phyloP scores from a whole-genome alignment of 2,888 invertebrate species.

The Holacanthella duospinosa region DNA sequence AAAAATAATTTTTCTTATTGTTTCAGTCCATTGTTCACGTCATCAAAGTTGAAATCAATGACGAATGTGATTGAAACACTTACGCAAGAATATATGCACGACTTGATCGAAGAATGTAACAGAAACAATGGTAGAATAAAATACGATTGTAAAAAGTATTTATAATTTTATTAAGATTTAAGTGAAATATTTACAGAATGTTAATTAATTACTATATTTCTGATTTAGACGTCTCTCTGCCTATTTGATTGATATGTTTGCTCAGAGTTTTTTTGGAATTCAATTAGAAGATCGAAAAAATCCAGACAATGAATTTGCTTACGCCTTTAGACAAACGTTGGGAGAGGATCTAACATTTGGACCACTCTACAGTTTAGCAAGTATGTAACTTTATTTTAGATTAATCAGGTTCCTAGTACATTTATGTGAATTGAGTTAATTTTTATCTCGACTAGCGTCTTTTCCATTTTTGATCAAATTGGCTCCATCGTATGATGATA shows the following conservation, averaged over 20 bases:
- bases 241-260: constrained; percentile 32
- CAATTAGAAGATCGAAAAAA: constrained; percentile 21
- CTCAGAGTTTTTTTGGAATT: constrained; percentile 22
- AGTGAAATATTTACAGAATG: background rate
- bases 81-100: constrained; percentile 24
- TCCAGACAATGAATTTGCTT: constrained; percentile 29
- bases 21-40: constrained; percentile 27
- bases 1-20: too few relatives aligned
- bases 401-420: too few relatives aligned
- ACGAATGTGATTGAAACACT: constrained; percentile 19
- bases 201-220: background rate
- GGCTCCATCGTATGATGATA: constrained; percentile 20
- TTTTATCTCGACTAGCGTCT: constrained; percentile 17
- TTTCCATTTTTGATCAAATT: constrained; percentile 27
- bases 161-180: too few relatives aligned
- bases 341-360: constrained; percentile 18
- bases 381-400: too few relatives aligned
- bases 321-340: constrained; percentile 22
- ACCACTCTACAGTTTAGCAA: constrained; percentile 21
- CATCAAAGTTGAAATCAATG: constrained; percentile 28
- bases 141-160: constrained; percentile 27
- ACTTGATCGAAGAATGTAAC: constrained; percentile 19
- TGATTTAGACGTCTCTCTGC: constrained; percentile 20
- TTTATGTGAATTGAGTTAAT: too few relatives aligned
- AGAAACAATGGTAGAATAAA: constrained; percentile 19